phyloP scores from a whole-genome alignment of 1,140 invertebrate genomes.

The Nilaparvata lugens region DNA sequence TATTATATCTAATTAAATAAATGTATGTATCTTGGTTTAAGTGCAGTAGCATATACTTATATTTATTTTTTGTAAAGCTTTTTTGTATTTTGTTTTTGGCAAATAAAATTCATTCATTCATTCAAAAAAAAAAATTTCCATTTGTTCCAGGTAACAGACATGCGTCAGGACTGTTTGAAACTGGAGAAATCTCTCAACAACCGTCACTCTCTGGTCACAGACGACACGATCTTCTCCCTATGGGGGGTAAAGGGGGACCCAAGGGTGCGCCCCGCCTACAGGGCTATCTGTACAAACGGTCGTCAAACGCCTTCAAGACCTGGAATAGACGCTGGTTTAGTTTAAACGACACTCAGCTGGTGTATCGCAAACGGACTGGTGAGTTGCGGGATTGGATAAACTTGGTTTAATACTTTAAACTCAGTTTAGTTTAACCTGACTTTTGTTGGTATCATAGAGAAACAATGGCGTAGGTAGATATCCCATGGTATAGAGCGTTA shows the following conservation, averaged over 20 bases:
- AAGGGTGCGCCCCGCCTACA: slow-evolving; percentile 54
- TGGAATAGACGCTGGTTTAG: slow-evolving; percentile 92
- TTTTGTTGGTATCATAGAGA: too few relatives aligned
- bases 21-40: too few relatives aligned
- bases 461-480: too few relatives aligned
- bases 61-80: too few relatives aligned
- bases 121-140: too few relatives aligned
- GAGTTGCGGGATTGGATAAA: slow-evolving; percentile 21
- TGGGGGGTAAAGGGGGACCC: slow-evolving; percentile 28
- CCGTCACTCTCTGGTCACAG: slow-evolving; percentile 71
- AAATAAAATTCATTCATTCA: too few relatives aligned
- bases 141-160: slow-evolving; percentile 42
- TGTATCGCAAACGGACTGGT: slow-evolving; percentile 80
- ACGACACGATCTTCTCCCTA: slow-evolving; percentile 38
- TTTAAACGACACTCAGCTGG: slow-evolving; percentile 82
- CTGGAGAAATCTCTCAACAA: slow-evolving; percentile 85
- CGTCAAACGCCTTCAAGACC: slow-evolving; percentile 93
- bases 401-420: too few relatives aligned
- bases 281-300: slow-evolving; percentile 93
- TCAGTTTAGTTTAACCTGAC: neutral
- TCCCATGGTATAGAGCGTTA: too few relatives aligned
- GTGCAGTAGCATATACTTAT: too few relatives aligned
- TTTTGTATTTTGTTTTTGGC: too few relatives aligned
- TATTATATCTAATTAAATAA: too few relatives aligned
- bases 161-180: slow-evolving; percentile 62